A percentile compares a stretch with the other conserved stretches of the same genome.
These are phyloP conservation scores for Campylorhamphus procurvoides DNA, from an alignment of 2,113 vertebrate genomes.

Conservation along the genomic window DNA sequence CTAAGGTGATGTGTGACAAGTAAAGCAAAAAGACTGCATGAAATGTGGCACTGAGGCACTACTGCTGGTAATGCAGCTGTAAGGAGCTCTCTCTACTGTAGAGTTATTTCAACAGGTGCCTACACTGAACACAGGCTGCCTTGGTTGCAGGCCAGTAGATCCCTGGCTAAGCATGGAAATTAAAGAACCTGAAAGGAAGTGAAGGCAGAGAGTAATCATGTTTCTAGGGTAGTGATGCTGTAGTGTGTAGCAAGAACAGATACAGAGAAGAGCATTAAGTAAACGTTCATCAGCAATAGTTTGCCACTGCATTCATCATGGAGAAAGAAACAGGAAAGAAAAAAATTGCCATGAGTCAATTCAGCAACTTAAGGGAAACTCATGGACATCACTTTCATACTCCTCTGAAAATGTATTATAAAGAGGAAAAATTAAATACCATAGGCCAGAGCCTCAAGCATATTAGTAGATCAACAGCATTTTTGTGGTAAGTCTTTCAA, in stretches of 20 bases:
- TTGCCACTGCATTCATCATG: neutral
- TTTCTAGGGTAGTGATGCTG: neutral
- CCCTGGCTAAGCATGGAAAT: neutral
- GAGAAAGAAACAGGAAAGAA: neutral
- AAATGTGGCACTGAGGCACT: neutral
- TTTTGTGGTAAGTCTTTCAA: slow-evolving; percentile 10
- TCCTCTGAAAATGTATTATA: neutral
- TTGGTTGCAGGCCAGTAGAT: neutral
- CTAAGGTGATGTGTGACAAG: neutral
- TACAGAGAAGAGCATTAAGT: neutral
- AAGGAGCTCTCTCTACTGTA: neutral
- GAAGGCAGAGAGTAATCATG: neutral
- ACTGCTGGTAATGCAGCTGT: neutral
- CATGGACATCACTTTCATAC: neutral
- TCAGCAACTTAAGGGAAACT: neutral
- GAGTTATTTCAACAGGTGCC: neutral
- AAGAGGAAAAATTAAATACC: neutral
- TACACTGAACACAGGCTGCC: neutral
- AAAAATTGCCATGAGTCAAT: neutral
- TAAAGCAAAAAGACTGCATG: neutral
- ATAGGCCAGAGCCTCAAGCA: neutral
- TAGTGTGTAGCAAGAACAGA: neutral
- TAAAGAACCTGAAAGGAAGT: neutral
- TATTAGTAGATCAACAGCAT: neutral
- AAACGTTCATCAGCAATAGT: neutral